Percentiles rank a stretch among this genome's conserved stretches.
These are phyloP conservation scores for Lasioglossum figueresi DNA, from an alignment of 2,888 invertebrate species.

Conservation along the genomic window DNA sequence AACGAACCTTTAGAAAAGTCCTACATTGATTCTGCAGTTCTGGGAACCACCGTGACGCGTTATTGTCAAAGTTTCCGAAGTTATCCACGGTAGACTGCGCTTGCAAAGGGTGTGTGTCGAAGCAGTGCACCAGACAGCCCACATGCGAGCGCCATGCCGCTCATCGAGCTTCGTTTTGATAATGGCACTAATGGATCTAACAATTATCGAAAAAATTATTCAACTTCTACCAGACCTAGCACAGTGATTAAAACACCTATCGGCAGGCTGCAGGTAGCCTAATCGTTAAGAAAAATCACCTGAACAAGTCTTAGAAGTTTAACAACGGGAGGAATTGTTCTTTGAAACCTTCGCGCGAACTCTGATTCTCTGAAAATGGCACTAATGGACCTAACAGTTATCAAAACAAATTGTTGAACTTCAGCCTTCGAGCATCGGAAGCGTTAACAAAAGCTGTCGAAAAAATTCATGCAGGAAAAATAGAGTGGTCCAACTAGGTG, in stretches of 20 bases:
- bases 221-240: not conserved
- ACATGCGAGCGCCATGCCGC: not conserved
- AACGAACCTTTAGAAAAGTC: not conserved
- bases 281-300: too few species aligned
- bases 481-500: not conserved
- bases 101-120: slow-evolving; percentile 5
- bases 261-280: too few species aligned
- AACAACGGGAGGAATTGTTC: too few species aligned
- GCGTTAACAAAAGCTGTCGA: not conserved
- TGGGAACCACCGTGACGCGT: slow-evolving; percentile 1
- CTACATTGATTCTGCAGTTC: not conserved
- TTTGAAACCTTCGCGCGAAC: too few species aligned
- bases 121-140: not conserved
- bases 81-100: slow-evolving; percentile 7
- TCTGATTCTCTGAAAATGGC: not conserved
- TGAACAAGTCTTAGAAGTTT: too few species aligned
- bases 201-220: too few species aligned
- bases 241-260: not conserved
- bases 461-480: not conserved
- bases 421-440: not conserved
- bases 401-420: too few species aligned
- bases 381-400: not conserved
- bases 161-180: not conserved
- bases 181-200: too few species aligned
- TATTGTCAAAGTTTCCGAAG: slow-evolving; percentile 36